phyloP scores from a whole-genome alignment of 2,888 invertebrate genomes.

The Campaea margaritaria region DNA sequence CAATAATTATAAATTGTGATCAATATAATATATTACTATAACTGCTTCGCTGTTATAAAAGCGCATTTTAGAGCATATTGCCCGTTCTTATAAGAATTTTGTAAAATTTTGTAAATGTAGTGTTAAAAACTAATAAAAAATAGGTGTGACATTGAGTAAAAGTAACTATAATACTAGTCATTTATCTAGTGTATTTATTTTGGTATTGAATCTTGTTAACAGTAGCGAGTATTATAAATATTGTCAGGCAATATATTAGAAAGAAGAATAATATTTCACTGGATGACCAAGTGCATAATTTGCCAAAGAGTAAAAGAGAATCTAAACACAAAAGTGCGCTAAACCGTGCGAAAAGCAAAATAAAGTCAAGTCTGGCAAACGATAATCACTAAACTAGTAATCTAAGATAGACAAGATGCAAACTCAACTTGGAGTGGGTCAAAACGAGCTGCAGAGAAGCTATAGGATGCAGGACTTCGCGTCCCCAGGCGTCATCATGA shows the following conservation, averaged over 20 bases:
- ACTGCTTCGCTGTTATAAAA: slow-evolving; percentile 67
- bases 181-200: slow-evolving; percentile 83
- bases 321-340: neutral
- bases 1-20: slow-evolving; percentile 75
- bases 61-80: slow-evolving; percentile 74
- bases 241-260: slow-evolving; percentile 16
- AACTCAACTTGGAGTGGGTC: slow-evolving; percentile 74
- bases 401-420: slow-evolving; percentile 68
- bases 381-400: slow-evolving; percentile 4
- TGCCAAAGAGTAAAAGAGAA: slow-evolving; percentile 61
- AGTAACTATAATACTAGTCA: slow-evolving; percentile 82
- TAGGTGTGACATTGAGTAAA: slow-evolving; percentile 68
- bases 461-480: slow-evolving; percentile 85
- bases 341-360: slow-evolving; percentile 3
- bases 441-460: slow-evolving; percentile 80
- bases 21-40: slow-evolving; percentile 49
- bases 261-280: slow-evolving; percentile 34
- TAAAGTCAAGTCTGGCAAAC: slow-evolving; percentile 7
- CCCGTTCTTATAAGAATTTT: slow-evolving; percentile 61
- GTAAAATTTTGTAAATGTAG: slow-evolving; percentile 56
- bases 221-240: slow-evolving; percentile 22
- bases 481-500: slow-evolving; percentile 84
- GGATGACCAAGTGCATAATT: slow-evolving; percentile 54
- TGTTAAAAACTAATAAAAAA: slow-evolving; percentile 39
- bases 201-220: slow-evolving; percentile 45